Evolutionary conservation across 2,113 vertebrate species (phyloP), one percentile per base, ranked within the genome.

Genomic region (Ophthalmolycus amberensis): DNA sequence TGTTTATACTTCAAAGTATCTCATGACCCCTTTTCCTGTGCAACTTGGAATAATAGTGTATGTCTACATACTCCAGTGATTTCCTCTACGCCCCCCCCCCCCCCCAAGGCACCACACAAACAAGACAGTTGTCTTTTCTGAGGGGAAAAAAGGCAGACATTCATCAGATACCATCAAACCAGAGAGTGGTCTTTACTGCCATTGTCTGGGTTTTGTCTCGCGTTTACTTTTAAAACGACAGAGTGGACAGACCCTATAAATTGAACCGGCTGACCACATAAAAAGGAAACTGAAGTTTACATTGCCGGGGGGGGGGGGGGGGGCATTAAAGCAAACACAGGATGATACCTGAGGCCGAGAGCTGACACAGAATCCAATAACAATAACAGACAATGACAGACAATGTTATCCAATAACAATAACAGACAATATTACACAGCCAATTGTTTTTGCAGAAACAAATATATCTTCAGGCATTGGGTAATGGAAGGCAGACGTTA

Each of bases 121-220:
- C 67, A 44, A 52, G 73, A 63, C 63, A 12, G 32, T 66, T 68
- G 27, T 82, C n/a, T 71, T 65, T 81, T 75, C 37, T 46, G 25
- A 56, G 48, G 7, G 20, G 18, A 52, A 79, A 70, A 82, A 48
- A 46, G 15, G 40, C 16, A 52, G 40, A 71, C 71, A 59, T n/a
- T n/a, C n/a, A n/a, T 52, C 11, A 59, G 88, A 85, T 64, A 52
- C 79, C 74, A 75, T 84, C 81, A 82, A 85, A 89, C 27, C 9
- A 76, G 44, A 77, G 73, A 62, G 60, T 11, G 44, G 85, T 84
- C 85, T 92, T 93, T 92, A 91, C 86, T 71, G 62, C 80, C 54
- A 29, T 79, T 73, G 82, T 86, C 92, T 94, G 92, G 87, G 52
- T 60, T 89, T 77, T 18, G 65, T 92, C 91, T 75, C 77, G 50